A percentile compares a stretch with the other conserved stretches of the same genome.
phyloP scores from a whole-genome alignment of 2,888 invertebrate species.

The Tupiocoris notatus region DNA sequence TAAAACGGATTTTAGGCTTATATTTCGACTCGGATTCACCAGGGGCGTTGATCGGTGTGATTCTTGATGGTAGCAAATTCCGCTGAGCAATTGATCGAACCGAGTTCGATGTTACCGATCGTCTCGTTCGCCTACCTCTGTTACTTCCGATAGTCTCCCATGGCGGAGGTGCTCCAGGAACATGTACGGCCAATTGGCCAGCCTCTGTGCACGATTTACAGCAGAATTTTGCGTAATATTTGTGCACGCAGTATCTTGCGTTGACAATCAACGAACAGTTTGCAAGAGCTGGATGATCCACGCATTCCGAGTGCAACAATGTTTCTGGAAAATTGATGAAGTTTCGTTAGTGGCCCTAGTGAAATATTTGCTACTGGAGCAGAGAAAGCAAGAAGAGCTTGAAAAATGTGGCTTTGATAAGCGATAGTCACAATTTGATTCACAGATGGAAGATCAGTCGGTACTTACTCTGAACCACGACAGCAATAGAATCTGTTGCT shows the following conservation, averaged over 20 bases:
- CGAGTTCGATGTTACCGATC: neutral
- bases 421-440: no score
- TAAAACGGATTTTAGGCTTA: neutral
- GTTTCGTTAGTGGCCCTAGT: no score
- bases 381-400: no score
- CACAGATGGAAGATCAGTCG: no score
- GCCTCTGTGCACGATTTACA: conserved; percentile 89
- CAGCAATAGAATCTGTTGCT: conserved; percentile 60
- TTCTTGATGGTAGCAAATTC: conserved; percentile 19
- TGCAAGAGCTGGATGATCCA: conserved; percentile 84
- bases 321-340: conserved; percentile 60
- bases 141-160: conserved; percentile 6
- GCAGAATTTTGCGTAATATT: conserved; percentile 90
- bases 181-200: conserved; percentile 59
- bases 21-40: neutral
- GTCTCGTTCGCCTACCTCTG: neutral
- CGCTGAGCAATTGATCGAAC: neutral
- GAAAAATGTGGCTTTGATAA: no score
- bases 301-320: conserved; percentile 75
- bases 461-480: conserved; percentile 73
- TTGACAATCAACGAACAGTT: conserved; percentile 85
- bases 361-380: no score
- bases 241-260: conserved; percentile 80
- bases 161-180: conserved; percentile 6
- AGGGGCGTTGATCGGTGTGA: conserved; percentile 35